Conservation (phyloP, 2,888 invertebrate species). For the Phortica okadai region DNA sequence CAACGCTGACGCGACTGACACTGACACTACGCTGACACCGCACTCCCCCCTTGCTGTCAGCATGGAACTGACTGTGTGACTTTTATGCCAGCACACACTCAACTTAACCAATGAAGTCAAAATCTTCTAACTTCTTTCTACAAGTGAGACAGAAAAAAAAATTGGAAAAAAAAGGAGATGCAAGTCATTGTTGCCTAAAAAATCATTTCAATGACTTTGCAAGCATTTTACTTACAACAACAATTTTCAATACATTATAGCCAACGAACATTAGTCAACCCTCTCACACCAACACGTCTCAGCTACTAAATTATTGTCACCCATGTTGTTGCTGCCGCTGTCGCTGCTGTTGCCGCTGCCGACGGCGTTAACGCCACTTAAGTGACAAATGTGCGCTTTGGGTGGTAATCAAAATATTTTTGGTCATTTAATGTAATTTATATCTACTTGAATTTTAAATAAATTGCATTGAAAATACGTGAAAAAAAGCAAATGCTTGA, state of each 20-base stretch:
- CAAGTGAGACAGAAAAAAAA: neutral
- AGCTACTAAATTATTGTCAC: neutral
- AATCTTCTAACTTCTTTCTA: neutral
- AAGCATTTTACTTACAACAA: neutral
- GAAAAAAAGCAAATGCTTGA: too few species aligned
- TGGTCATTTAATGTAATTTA: constrained; percentile 12
- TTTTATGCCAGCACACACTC: neutral
- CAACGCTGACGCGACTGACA: constrained; percentile 24
- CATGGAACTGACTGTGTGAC: neutral
- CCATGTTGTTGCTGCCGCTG: constrained; percentile 33
- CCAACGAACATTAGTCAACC: neutral
- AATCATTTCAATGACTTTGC: neutral
- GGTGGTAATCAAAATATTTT: constrained; percentile 28
- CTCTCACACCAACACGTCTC: neutral
- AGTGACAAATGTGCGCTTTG: constrained; percentile 17
- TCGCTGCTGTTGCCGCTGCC: neutral
- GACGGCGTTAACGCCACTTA: neutral
- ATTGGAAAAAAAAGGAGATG: neutral
- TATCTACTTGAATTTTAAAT: neutral
- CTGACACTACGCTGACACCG: neutral
- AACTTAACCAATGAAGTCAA: neutral
- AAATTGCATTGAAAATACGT: neutral
- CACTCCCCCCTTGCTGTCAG: neutral
- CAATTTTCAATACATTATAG: neutral
- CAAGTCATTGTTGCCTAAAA: neutral